These are phyloP conservation scores for Fulmarus glacialis DNA, from an alignment of 2,113 vertebrate genomes.

Conservation along the genomic window DNA sequence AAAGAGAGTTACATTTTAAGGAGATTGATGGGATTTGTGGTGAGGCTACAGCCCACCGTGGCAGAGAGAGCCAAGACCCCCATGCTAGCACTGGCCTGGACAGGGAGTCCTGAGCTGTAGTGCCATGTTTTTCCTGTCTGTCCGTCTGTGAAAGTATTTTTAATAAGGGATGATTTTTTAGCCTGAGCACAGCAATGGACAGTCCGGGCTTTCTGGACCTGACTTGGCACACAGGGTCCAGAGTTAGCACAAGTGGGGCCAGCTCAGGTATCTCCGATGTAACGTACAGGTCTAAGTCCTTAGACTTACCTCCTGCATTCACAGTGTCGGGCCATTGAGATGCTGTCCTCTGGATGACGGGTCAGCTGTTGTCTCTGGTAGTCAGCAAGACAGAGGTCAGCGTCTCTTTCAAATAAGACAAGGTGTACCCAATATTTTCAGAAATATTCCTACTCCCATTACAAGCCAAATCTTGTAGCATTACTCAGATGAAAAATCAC, in stretches of 20 bases:
- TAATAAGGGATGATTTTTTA: neutral
- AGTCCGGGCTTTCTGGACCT: neutral
- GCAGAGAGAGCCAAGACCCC: neutral
- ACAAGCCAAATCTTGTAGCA: neutral
- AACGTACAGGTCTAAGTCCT: neutral
- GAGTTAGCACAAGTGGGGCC: neutral
- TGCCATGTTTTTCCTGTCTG: neutral
- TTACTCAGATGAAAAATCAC: neutral
- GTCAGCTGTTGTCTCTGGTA: neutral
- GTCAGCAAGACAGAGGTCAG: neutral
- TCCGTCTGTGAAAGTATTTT: neutral
- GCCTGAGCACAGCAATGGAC: neutral
- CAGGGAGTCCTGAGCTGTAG: neutral
- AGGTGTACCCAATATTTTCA: neutral
- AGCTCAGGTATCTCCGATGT: neutral
- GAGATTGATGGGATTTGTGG: neutral
- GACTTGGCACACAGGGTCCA: neutral
- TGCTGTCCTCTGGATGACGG: neutral
- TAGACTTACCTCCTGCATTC: neutral
- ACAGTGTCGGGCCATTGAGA: neutral
- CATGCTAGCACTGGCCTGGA: neutral
- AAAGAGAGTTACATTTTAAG: neutral
- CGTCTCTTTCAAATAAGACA: neutral
- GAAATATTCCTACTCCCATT: neutral
- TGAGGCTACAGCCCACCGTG: neutral